Percentiles rank a stretch among this genome's conserved stretches.
Evolutionary conservation across 2,113 vertebrate genomes (phyloP).

Genomic region (Pantherophis guttatus): DNA sequence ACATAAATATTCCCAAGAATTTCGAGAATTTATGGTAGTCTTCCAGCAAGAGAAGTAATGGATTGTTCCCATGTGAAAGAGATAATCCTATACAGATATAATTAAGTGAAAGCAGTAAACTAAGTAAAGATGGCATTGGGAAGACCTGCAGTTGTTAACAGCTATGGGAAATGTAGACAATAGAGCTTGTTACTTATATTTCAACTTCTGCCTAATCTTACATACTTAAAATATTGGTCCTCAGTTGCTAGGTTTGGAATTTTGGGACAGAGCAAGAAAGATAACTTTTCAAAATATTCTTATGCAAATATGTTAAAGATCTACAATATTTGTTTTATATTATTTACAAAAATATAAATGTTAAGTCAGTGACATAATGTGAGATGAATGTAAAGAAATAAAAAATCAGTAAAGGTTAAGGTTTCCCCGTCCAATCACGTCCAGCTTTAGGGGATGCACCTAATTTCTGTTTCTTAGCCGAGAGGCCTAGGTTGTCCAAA

Average conservation of each 20-base stretch:
- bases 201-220: not conserved
- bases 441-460: not conserved
- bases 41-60: not conserved
- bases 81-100: not conserved
- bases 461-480: not conserved
- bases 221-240: not conserved
- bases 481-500: not conserved
- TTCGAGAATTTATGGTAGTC: not conserved
- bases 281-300: not conserved
- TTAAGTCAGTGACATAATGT: not conserved
- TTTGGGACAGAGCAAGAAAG: not conserved
- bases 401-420: not conserved
- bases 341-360: not conserved
- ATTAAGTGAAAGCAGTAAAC: not conserved
- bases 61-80: not conserved
- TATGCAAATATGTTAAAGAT: not conserved
- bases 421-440: not conserved
- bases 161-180: not conserved
- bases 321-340: not conserved
- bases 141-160: not conserved
- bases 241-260: not conserved
- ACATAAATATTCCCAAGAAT: not conserved
- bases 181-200: not conserved
- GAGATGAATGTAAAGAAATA: not conserved
- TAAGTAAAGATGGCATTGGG: not conserved